A percentile compares a stretch with the other conserved stretches of the same genome.
Evolutionary conservation across 2,888 invertebrate species (phyloP).

Genomic region (Polyploca ridens): DNA sequence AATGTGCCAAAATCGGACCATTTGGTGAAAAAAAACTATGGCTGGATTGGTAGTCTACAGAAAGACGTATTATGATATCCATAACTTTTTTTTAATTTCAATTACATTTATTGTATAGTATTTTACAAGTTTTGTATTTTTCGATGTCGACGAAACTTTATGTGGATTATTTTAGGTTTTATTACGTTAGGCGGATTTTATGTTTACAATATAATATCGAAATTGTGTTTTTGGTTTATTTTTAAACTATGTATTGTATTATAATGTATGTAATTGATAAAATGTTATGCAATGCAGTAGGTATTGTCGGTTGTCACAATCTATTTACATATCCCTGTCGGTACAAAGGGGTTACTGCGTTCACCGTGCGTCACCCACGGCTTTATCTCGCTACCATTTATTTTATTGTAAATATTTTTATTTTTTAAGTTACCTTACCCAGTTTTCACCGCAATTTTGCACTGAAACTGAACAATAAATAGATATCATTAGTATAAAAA

Average conservation of each 20-base stretch:
- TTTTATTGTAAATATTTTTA: conserved; percentile 69
- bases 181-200: conserved; percentile 18
- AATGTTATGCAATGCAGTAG: conserved; percentile 18
- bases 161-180: conserved; percentile 43
- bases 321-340: conserved; percentile 66
- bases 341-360: conserved; percentile 71
- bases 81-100: conserved; percentile 32
- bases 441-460: conserved; percentile 20
- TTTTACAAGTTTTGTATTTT: conserved; percentile 45
- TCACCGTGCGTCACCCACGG: conserved; percentile 60
- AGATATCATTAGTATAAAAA: not conserved
- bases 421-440: conserved; percentile 39
- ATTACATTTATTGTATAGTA: conserved; percentile 43
- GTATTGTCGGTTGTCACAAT: conserved; percentile 58
- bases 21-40: conserved; percentile 45
- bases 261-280: conserved; percentile 18
- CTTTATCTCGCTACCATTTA: conserved; percentile 58
- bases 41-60: conserved; percentile 55
- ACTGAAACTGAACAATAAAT: not conserved
- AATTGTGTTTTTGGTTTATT: conserved; percentile 4
- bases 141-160: conserved; percentile 50
- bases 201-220: conserved; percentile 10
- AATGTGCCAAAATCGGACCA: conserved; percentile 81
- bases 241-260: conserved; percentile 12
- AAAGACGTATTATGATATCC: conserved; percentile 29